Evolutionary conservation across 1,140 invertebrate genomes (phyloP).

Genomic region (Drosophila funebris): DNA sequence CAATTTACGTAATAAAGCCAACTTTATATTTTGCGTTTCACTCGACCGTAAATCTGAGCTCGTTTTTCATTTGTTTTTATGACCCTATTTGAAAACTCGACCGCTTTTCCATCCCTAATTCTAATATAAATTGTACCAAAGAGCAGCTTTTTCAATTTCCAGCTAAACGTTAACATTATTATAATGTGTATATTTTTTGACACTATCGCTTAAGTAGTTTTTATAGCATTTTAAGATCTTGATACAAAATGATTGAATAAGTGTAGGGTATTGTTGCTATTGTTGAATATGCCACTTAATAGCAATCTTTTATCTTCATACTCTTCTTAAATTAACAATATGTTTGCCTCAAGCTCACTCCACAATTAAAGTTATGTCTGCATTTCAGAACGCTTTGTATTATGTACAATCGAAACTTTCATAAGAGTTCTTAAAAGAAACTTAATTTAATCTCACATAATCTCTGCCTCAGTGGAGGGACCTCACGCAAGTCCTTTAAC

Average conservation of each 20-base stretch:
- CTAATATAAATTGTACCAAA: slow-evolving; percentile 6
- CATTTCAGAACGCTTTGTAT: background rate
- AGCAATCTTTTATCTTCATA: no score
- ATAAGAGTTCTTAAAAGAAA: background rate
- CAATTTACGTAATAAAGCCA: slow-evolving; percentile 71
- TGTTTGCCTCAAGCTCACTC: background rate
- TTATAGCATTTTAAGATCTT: slow-evolving; percentile 6
- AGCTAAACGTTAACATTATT: slow-evolving; percentile 3
- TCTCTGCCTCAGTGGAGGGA: background rate
- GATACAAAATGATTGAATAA: no score
- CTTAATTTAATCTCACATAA: slow-evolving; percentile 16
- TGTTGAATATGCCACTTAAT: no score
- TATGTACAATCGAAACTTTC: background rate
- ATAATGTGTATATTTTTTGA: background rate
- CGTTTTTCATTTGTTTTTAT: slow-evolving; percentile 72
- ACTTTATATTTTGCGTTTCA: slow-evolving; percentile 44
- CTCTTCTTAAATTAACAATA: background rate
- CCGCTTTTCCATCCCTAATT: slow-evolving; percentile 35
- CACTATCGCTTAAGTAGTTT: background rate
- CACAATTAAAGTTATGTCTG: no score
- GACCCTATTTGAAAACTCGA: slow-evolving; percentile 29
- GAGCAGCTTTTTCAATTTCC: slow-evolving; percentile 5
- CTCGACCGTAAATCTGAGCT: slow-evolving; percentile 58
- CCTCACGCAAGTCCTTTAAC: slow-evolving; percentile 17
- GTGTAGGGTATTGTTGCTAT: no score